Evolutionary conservation across 2,113 vertebrate genomes (phyloP).

Genomic region (Sinocyclocheilus grahami): DNA sequence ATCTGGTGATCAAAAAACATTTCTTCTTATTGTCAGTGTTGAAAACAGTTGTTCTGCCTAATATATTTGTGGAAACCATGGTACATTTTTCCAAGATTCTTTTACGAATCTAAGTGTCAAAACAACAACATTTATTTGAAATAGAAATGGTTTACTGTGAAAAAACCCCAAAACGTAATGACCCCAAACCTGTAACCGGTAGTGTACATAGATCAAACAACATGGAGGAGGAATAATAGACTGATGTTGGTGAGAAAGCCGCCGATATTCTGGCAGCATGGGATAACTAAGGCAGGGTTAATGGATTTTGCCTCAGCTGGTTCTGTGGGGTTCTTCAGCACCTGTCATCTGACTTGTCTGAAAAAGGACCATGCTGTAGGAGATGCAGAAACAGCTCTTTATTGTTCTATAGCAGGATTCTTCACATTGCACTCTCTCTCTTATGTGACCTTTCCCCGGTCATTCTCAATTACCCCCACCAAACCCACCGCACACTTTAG

Average conservation of each 20-base stretch:
- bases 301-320: neutral
- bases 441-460: no score
- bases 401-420: no score
- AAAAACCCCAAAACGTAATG: neutral
- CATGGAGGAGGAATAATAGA: neutral
- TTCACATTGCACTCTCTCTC: no score
- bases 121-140: neutral
- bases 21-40: no score
- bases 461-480: no score
- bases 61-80: no score
- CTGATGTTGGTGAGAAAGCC: neutral
- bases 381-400: no score
- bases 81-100: neutral
- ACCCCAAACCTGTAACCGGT: neutral
- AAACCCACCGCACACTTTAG: no score
- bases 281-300: neutral
- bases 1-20: no score
- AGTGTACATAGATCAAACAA: neutral
- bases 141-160: neutral
- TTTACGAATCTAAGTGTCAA: neutral
- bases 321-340: neutral
- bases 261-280: neutral
- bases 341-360: neutral
- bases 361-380: neutral
- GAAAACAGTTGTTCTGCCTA: no score